Base-by-base conservation (phyloP, 2,113 vertebrate genomes). In the Gallinago jamesoni region DNA sequence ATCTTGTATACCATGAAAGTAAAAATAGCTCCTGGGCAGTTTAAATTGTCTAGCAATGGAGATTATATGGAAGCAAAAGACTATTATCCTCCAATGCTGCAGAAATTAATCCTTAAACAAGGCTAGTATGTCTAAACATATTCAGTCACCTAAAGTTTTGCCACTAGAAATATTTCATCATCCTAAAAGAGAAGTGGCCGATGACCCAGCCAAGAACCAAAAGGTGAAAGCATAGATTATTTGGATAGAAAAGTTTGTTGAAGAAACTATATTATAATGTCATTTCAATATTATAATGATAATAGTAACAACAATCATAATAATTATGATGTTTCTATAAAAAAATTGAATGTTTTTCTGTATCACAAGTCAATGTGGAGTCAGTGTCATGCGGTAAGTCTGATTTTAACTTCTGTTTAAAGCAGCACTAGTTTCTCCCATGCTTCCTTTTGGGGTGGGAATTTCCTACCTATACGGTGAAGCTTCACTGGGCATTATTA, bases 91-190 rank as follows among this genome's bases (percentile, higher is more conserved):
- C 24, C 47, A 81, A 4, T 56, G 59, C 24, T 93, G 43, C 35
- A 89, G 88, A 94, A 73, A 93, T 86, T 90, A 95, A 87, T 95
- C 67, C 35, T 90, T 94, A 95, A 94, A 77, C 89, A 94, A 93
- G n/a, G 67, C 87, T 82, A 95, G 43, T 19, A 50, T 39, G 45
- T 35, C 59, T 77, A 92, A 94, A 83, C 15, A 74, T 16, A 89
- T 83, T 88, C 75, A 83, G 52, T 89, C 47, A 84, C 31, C 39
- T 77, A 66, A 60, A 87, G 79, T 60, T 84, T 78, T 86, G 28
- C 41, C 45, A 69, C 43, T 52, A 9, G 37, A 82, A 89, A 69
- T 52, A 86, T 57, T 81, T 91, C 20, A 69, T 68, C 69, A 82
- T 33, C 2, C 2, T 59, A 83, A 84, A 84, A 88, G 45, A 48